Percentiles rank a stretch among this genome's conserved stretches.
phyloP scores from a whole-genome alignment of 2,888 invertebrate species.

The Mythimna loreyi region DNA sequence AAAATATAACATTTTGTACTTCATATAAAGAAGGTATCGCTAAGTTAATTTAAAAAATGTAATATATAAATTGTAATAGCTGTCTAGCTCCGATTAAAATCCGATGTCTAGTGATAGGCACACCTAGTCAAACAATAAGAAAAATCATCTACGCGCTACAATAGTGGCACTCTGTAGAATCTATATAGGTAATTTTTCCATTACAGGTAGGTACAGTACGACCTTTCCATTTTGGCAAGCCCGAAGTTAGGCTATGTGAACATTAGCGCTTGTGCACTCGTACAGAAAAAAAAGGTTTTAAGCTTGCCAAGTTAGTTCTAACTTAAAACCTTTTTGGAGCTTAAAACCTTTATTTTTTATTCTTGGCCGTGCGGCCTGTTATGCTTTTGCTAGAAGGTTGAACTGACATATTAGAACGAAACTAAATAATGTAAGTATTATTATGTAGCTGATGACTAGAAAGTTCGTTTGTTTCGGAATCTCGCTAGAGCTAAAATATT shows the following conservation, averaged over 20 bases:
- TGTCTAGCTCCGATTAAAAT: conserved; percentile 1
- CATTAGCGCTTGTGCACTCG: no score
- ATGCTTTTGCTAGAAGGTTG: neutral
- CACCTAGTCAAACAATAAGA: neutral
- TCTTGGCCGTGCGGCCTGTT: no score
- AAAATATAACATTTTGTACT: conserved; percentile 5
- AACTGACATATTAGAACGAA: conserved; percentile 8
- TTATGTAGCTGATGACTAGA: conserved; percentile 60
- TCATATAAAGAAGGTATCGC: neutral
- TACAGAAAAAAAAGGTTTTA: no score
- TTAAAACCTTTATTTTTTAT: no score
- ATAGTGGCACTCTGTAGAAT: neutral
- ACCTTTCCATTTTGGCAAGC: no score
- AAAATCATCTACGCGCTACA: neutral
- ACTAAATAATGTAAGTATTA: conserved; percentile 17
- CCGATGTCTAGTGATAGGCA: neutral
- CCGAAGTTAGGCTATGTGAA: no score
- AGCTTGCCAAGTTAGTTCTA: no score
- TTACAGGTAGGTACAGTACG: no score
- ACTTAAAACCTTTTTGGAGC: no score
- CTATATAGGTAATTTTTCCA: no score
- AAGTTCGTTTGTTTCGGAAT: conserved; percentile 53
- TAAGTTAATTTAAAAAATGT: neutral
- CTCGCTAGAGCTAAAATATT: conserved; percentile 25
- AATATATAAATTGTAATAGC: conserved; percentile 1